Evolutionary conservation across 2,888 invertebrate genomes (phyloP), one percentile per base, ranked within the genome.

Genomic region (Monopis laevigella): DNA sequence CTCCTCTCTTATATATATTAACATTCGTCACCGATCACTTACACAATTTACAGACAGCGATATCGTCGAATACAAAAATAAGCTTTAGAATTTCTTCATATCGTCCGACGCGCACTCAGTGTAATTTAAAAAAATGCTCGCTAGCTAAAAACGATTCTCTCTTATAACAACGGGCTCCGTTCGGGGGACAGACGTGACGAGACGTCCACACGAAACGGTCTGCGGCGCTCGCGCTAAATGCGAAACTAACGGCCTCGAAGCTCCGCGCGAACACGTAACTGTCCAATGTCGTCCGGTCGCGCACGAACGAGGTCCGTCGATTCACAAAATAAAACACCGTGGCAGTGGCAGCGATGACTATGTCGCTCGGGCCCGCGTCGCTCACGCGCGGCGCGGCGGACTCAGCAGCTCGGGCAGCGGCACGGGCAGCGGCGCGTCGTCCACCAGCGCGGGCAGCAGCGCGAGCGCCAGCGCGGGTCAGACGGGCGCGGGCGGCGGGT

Each of bases 401-500:
- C 74, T 73, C 65, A 77, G 62, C 67, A 32, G 17, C 16, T 32
- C 32, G 16, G 32, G 32, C 32, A 73, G 74, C 74, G 74, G 71
- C 60, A 72, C 72, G 71, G 65, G 45, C 44, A 44, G 47, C 48
- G 45, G 69, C 71, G 71, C 68, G 73, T 73, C 66, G 66, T 74
- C 73, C 58, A 71, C 67, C 55, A 71, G 71, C 69, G 73, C 73
- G 64, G 73, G 73, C 68, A 77, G 71, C 73, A 75, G 69, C 70
- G 78, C 77, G 69, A 77, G 77, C 75, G 78, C 74, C 65, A 77
- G 72, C 71, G 60, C 71, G 73, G 72, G 74, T 72, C 78, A 78
- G 67, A 74, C 74, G 78, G 84, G 85, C 86, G 87, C 87, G 84
- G 86, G 87, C 83, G 86, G 83, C 75, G 86, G 86, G 57, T 65